Conservation (phyloP, 2,113 vertebrate genomes). For the Harpagus bidentatus region DNA sequence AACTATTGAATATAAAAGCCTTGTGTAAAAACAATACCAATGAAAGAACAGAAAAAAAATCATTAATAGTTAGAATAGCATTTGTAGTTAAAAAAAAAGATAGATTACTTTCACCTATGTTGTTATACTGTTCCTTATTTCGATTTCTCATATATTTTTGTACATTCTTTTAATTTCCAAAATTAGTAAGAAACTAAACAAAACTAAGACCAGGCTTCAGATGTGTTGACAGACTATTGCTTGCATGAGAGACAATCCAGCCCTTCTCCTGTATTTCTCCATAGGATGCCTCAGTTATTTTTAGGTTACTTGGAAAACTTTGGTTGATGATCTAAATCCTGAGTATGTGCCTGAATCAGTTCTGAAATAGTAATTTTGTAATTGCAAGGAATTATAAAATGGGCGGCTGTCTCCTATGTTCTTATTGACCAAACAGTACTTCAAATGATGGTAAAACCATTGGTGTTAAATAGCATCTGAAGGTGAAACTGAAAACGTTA, state of each 20-base stretch:
- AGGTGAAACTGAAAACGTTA: not conserved
- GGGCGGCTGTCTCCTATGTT: not conserved
- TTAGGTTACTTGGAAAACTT: not conserved
- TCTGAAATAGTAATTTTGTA: not conserved
- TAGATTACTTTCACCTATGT: not conserved
- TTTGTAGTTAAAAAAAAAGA: not conserved
- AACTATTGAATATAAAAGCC: not conserved
- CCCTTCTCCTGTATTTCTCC: not conserved
- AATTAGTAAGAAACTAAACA: not conserved
- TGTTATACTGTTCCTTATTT: not conserved
- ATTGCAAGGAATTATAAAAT: not conserved
- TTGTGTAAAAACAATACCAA: not conserved
- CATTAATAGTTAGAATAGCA: not conserved
- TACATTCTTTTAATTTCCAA: not conserved
- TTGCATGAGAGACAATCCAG: not conserved
- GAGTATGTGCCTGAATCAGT: not conserved
- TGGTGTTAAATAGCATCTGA: not conserved
- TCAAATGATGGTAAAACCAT: not conserved
- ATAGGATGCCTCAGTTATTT: not conserved
- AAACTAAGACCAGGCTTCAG: not conserved
- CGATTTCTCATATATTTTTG: not conserved
- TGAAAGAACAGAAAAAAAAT: not conserved
- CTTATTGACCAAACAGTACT: not conserved
- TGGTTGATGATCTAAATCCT: not conserved
- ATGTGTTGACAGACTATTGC: not conserved